Base-by-base conservation (phyloP, 2,888 invertebrate genomes). In the Cheilosia scutellata region DNA sequence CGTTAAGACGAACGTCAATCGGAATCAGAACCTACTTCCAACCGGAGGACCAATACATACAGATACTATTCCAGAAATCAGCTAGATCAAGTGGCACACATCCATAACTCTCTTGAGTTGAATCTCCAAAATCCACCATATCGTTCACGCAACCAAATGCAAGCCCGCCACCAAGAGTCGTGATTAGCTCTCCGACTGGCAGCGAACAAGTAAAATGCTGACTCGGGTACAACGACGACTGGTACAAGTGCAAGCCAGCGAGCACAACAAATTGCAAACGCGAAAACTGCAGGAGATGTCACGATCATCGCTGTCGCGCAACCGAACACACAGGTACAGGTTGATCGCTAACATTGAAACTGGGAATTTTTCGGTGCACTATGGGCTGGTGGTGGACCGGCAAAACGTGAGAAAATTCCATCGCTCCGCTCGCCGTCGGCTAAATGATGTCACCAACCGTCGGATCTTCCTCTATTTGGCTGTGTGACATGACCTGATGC, bases 261-360 rank as follows among this genome's bases (percentile, higher is more conserved):
- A 68, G 57, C 49, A 42, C 70, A 75, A 71, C 75, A 75, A 86
- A 86, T 86, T 86, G 75, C 65, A 37, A 76, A 60, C 55, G 71
- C 53, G 29, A 62, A 44, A 83, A 60, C 80, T 47, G 55, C 80
- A 75, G 75, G 80, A 68, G 80, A 76, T 76, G 80, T 86, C 84
- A 86, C 84, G 84, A 86, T 86, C 80, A 72, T 44, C 47, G 84
- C 40, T 47, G 70, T 71, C 68, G 63, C 75, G 58, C 70, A 71
- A 60, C 57, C 65, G 66, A 27, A 60, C 78, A 78, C 37, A 44
- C 55, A 66, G 60, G 53, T 57, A 71, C 74, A 65, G 58, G 80
- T 71, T 75, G 74, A 71, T 74, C 49, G 51, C 57, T 57, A 49
- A 74, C 68, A 74, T 57, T 40, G 68, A 55, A 63, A n/a, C 71